Evolutionary conservation across 2,113 vertebrate species (phyloP), one percentile per base, ranked within the genome.

Genomic region (Oncorhynchus masou): DNA sequence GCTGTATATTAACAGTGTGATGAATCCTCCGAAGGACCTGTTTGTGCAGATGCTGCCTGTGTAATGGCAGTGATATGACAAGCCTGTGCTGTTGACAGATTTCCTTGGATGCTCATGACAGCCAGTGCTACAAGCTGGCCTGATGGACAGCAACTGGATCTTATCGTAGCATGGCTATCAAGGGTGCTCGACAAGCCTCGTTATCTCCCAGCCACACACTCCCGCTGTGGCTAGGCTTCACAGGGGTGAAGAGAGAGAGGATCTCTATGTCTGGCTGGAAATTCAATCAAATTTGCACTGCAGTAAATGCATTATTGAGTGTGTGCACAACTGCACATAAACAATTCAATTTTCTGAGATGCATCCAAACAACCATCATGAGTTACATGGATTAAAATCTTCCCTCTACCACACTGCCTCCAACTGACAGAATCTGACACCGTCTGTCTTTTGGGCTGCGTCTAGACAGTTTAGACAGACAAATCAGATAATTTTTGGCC

Each of bases 191-290:
- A 90, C 91, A 88, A 85, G 82, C 83, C 88, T 88, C 87, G 90
- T 90, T 93, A 93, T 94, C 92, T 93, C 86, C 80, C 88, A 89
- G 88, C 89, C 90, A 91, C 88, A 90, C 80, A 88, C 86, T 88
- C 67, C 87, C 70, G 29, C 15, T 68, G 25, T 68, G 66, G 9
- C 66, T 5, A 69, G 66, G 66, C 68, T 19, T 65, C 66, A 78
- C 31, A 51, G 22, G 72, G 60, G 72, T 25, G 25, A 6, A 67
- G 25, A 67, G 65, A 31, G 25, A 67, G 65, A 16, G 66, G 20
- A 24, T 68, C 29, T 29, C 66, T 68, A 12, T 67, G 65, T 67
- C n/a, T 67, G 65, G 16, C 31, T 69, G 22, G 67, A 54, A 19
- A 19, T 54, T 54, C 51, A 54, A 54, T 19, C 51, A 54, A 54